Evolutionary conservation across 2,888 invertebrate genomes (phyloP), one percentile per base, ranked within the genome.

Genomic region (Thymelicus acteon): DNA sequence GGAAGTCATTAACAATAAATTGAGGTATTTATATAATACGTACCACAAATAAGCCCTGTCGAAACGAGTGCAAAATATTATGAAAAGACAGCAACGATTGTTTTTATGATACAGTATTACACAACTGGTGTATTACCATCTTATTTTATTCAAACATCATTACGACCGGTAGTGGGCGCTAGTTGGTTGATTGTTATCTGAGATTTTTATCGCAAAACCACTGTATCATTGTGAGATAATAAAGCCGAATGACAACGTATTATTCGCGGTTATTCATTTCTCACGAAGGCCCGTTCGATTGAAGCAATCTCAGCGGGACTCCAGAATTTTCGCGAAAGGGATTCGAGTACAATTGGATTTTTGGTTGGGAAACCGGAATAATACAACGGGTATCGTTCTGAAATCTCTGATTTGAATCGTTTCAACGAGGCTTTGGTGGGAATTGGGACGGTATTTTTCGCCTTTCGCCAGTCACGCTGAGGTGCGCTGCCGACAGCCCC

Each of bases 351-450:
- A 93, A 93, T 93, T 92, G 93, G 93, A 93, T 92, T 93, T 93
- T 92, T 92, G 93, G 91, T 91, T 91, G 89, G 87, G 84, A 92
- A 91, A 90, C 91, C 91, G 93, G 93, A 93, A 93, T 93, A 93
- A 93, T 92, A 92, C 90, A 92, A 84, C 89, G 91, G 91, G 88
- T 91, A 91, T 92, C 89, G 89, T 90, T 87, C 89, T 89, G 89
- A 91, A 92, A 93, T 92, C 93, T 92, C 89, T 86, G 92, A 92
- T 92, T 93, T 91, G 91, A 93, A 93, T 93, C 92, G 86, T 87
- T 89, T 88, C 87, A 87, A 83, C 85, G 83, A 84, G 87, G 91
- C 89, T 91, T 91, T 89, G 83, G 85, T 84, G 87, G 86, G 91
- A 87, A 89, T 89, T 87, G 88, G 87, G 85, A 73, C 85, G 82